phyloP scores from a whole-genome alignment of 2,888 invertebrate species.

The Linyphia triangularis region DNA sequence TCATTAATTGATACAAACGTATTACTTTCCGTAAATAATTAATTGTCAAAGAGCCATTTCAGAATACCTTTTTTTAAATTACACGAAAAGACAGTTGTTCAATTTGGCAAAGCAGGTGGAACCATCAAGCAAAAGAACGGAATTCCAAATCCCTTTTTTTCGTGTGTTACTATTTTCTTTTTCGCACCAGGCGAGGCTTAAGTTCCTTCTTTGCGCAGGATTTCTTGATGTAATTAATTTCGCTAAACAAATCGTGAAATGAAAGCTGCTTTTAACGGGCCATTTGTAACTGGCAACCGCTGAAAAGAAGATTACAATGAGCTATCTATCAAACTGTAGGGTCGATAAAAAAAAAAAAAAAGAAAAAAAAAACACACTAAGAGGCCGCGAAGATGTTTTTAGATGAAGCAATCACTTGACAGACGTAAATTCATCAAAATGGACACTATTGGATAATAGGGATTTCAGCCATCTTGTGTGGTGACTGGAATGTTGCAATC shows the following conservation, averaged over 20 bases:
- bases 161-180: no score
- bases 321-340: constrained; percentile 19
- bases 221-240: constrained; percentile 27
- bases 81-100: not conserved
- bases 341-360: no score
- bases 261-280: constrained; percentile 23
- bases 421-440: constrained; percentile 30
- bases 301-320: not conserved
- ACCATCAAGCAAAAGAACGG: not conserved
- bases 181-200: not conserved
- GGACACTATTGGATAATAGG: constrained; percentile 11
- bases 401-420: constrained; percentile 26
- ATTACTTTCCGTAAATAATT: not conserved
- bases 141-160: not conserved
- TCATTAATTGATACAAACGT: not conserved
- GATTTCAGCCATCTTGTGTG: constrained; percentile 7
- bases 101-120: not conserved
- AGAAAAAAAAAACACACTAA: constrained; percentile 8
- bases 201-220: not conserved
- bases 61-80: not conserved
- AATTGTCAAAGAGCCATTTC: not conserved
- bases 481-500: constrained; percentile 14
- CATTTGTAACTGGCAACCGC: constrained; percentile 22
- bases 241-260: constrained; percentile 3
- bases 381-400: constrained; percentile 19